phyloP scores from a whole-genome alignment of 2,797 vertebrate genomes.

The Emydoidea blandingii region DNA sequence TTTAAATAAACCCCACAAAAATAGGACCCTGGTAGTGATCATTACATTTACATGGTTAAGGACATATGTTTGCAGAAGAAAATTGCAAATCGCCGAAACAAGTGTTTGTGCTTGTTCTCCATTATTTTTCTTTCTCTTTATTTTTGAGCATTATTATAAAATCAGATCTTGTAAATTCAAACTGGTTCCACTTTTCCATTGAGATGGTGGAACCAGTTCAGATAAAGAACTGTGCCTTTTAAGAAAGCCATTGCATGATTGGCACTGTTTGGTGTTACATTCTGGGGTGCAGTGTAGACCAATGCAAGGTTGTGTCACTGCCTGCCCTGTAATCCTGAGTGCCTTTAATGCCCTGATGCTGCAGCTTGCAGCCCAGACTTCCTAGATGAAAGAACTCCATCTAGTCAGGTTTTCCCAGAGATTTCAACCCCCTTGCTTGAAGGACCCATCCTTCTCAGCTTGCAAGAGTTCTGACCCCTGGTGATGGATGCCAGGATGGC shows the following conservation, averaged over 20 bases:
- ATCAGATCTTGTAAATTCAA: background rate
- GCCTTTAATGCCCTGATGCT: background rate
- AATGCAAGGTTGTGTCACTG: background rate
- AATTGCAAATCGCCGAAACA: background rate
- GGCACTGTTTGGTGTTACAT: background rate
- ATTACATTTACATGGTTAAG: background rate
- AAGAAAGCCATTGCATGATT: background rate
- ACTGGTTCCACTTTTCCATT: background rate
- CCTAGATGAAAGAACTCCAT: background rate
- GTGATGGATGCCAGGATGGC: background rate
- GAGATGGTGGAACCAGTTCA: background rate
- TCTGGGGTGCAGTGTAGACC: background rate
- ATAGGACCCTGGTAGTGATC: fast-evolving
- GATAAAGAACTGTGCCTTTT: background rate
- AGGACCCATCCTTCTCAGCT: background rate
- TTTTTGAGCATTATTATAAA: background rate
- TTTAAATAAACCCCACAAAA: background rate
- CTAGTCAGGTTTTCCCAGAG: background rate
- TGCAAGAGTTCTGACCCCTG: background rate
- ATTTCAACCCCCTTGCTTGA: background rate
- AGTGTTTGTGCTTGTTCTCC: fast-evolving
- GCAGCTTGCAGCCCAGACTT: background rate
- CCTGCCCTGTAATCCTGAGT: background rate
- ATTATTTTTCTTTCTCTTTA: background rate
- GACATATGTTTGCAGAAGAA: background rate